These are phyloP conservation scores for Calephelis virginiensis DNA, from an alignment of 1,140 invertebrate species.

Conservation along the genomic window DNA sequence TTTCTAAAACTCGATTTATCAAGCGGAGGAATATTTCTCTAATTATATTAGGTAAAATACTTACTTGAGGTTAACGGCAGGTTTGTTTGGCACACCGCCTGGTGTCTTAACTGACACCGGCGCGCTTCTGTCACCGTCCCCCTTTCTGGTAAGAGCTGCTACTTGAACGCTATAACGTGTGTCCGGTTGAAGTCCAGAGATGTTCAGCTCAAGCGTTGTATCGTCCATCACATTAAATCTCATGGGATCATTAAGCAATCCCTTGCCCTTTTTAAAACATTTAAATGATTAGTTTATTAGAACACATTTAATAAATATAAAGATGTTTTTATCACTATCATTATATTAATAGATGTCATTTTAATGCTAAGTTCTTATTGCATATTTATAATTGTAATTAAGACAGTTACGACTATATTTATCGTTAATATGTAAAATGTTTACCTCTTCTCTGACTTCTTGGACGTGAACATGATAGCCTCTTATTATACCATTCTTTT, in stretches of 20 bases:
- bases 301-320: conserved; percentile 1
- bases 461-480: conserved; percentile 98
- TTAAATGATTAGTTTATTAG: not conserved
- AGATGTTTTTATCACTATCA: not conserved
- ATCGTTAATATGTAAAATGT: not conserved
- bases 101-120: conserved; percentile 92
- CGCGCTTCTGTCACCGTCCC: conserved; percentile 93
- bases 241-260: conserved; percentile 89
- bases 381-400: too few species aligned
- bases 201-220: conserved; percentile 87
- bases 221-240: conserved; percentile 90
- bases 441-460: conserved; percentile 91
- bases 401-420: too few species aligned
- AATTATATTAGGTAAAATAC: conserved; percentile 33
- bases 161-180: conserved; percentile 96
- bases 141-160: conserved; percentile 95
- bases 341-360: too few species aligned
- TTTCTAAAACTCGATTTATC: too few species aligned
- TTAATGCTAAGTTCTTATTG: too few species aligned
- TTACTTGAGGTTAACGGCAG: conserved; percentile 92
- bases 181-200: conserved; percentile 94
- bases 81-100: conserved; percentile 94
- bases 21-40: too few species aligned
- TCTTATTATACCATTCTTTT: conserved; percentile 96
- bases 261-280: conserved; percentile 81